Conservation (phyloP, 2,797 vertebrate species). For the Serranus cabrilla region DNA sequence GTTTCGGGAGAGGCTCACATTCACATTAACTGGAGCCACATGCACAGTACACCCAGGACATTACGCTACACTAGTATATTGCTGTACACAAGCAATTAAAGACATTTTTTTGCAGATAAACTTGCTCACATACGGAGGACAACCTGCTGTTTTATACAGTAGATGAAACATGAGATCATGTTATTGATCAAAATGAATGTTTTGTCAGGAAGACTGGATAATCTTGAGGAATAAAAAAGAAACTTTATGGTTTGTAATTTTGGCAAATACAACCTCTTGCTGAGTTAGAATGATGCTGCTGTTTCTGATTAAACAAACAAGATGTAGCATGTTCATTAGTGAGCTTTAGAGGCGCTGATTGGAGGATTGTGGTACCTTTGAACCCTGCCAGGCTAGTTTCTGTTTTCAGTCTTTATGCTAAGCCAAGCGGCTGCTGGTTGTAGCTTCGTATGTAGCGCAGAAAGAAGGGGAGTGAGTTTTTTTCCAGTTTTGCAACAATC, state of each 20-base stretch:
- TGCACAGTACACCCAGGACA: conserved; percentile 64
- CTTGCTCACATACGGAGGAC: not conserved
- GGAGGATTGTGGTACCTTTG: not conserved
- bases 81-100: conserved; percentile 14
- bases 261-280: too few species aligned
- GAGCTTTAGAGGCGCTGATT: not conserved
- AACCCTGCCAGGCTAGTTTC: too few species aligned
- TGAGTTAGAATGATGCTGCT: not conserved
- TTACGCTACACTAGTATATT: conserved; percentile 12
- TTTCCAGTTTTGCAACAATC: too few species aligned
- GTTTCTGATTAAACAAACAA: not conserved
- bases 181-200: not conserved
- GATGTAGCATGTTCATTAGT: not conserved
- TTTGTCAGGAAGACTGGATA: not conserved
- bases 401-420: not conserved
- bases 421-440: not conserved
- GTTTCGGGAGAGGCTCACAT: conserved; percentile 80
- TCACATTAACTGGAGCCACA: conserved; percentile 81
- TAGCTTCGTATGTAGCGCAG: not conserved
- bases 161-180: not conserved
- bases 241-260: not conserved
- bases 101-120: conserved; percentile 5
- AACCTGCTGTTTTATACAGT: not conserved
- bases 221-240: not conserved
- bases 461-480: too few species aligned